Percentiles rank a stretch among this genome's conserved stretches.
phyloP scores from a whole-genome alignment of 2,888 invertebrate genomes.

The Drosophila bunnanda region DNA sequence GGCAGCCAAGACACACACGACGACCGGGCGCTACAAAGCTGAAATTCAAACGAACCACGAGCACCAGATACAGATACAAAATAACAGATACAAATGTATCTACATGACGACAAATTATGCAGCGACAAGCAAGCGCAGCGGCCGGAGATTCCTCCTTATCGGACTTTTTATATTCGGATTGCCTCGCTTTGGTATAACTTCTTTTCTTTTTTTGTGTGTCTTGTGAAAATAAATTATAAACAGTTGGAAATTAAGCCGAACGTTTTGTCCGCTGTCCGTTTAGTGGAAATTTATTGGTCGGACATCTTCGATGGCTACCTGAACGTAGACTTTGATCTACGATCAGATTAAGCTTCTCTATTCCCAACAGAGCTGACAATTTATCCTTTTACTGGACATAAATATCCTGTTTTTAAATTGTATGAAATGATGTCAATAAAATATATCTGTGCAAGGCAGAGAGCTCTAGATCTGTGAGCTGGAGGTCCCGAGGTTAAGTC shows the following conservation, averaged over 20 bases:
- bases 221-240: constrained; percentile 77
- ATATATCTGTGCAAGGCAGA: background rate
- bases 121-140: constrained; percentile 57
- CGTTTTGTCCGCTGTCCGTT: constrained; percentile 73
- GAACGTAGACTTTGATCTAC: constrained; percentile 33
- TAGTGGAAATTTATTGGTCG: constrained; percentile 73
- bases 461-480: background rate
- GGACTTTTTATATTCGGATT: constrained; percentile 22
- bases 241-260: constrained; percentile 73
- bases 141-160: constrained; percentile 36
- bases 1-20: constrained; percentile 67
- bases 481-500: background rate
- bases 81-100: constrained; percentile 73
- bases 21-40: constrained; percentile 47
- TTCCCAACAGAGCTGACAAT: constrained; percentile 8
- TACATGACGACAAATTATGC: constrained; percentile 79
- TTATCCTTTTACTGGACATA: background rate
- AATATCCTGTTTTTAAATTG: background rate
- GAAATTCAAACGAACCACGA: constrained; percentile 73
- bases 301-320: constrained; percentile 61
- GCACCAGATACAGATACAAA: constrained; percentile 33
- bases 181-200: constrained; percentile 16
- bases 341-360: constrained; percentile 26
- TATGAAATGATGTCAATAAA: background rate
- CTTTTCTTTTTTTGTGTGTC: constrained; percentile 6